Conservation (phyloP, 2,113 vertebrate genomes). For the Rhodinocichla rosea region DNA sequence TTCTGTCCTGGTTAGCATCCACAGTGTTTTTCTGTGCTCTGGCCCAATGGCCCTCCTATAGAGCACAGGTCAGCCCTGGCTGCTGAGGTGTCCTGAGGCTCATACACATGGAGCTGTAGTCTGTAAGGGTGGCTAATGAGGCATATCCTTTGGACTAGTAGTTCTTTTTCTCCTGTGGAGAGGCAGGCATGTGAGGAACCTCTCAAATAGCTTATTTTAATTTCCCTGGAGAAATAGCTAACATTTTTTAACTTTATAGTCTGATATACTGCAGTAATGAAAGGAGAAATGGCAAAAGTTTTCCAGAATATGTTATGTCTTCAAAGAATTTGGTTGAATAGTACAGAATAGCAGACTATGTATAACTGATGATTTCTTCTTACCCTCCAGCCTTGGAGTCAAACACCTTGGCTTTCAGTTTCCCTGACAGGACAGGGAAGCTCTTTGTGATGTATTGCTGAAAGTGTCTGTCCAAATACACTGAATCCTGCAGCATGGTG, state of each 20-base stretch:
- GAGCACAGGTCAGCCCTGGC: background rate
- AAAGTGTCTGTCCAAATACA: background rate
- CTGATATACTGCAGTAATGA: background rate
- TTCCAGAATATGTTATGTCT: background rate
- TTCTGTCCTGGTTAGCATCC: background rate
- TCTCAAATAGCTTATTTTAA: background rate
- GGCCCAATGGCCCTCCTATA: background rate
- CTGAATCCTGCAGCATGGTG: background rate
- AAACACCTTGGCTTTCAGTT: background rate
- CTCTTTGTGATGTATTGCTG: background rate
- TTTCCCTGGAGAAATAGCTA: constrained; percentile 41
- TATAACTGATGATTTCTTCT: background rate
- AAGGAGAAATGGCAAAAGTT: background rate
- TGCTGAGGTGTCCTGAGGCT: background rate
- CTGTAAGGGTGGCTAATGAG: background rate
- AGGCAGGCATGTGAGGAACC: background rate
- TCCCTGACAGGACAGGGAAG: background rate
- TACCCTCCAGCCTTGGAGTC: background rate
- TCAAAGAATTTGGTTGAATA: background rate
- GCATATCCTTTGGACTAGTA: background rate
- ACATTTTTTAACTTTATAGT: background rate
- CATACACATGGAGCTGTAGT: accelerated
- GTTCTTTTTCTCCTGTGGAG: background rate
- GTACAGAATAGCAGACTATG: background rate
- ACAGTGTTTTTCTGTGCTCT: background rate